Conservation (phyloP, 2,888 invertebrate species). For the Eilema depressum region DNA sequence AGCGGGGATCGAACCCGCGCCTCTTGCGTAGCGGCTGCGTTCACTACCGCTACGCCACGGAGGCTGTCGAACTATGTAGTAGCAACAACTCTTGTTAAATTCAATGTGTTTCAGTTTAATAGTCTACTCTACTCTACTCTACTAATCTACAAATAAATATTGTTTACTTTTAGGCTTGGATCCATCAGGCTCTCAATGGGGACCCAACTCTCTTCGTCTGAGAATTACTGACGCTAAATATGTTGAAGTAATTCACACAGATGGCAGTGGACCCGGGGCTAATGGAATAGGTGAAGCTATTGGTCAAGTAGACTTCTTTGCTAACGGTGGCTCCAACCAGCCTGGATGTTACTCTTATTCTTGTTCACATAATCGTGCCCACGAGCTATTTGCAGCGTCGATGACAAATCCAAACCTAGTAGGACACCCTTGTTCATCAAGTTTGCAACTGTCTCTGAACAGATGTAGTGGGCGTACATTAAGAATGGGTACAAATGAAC, state of each 20-base stretch:
- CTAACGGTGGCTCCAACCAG: constrained; percentile 93
- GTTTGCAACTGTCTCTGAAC: constrained; percentile 56
- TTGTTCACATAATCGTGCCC: constrained; percentile 69
- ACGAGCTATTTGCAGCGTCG: constrained; percentile 65
- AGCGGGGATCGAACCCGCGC: too few species aligned
- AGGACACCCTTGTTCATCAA: constrained; percentile 58
- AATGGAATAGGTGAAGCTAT: constrained; percentile 91
- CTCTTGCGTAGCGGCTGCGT: too few species aligned
- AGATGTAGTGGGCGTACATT: constrained; percentile 57
- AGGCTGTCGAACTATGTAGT: too few species aligned
- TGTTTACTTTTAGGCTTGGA: constrained; percentile 60
- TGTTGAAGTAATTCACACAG: constrained; percentile 76
- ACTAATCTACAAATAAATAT: not conserved
- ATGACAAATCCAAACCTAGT: constrained; percentile 49
- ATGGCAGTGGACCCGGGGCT: constrained; percentile 55
- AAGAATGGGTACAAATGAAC: constrained; percentile 58
- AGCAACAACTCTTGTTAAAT: not conserved
- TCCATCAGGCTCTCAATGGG: constrained; percentile 65
- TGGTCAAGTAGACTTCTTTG: constrained; percentile 95
- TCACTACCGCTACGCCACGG: too few species aligned
- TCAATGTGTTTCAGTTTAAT: not conserved
- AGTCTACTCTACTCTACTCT: too few species aligned
- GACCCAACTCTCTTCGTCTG: constrained; percentile 53
- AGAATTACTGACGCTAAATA: constrained; percentile 61
- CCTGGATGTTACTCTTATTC: constrained; percentile 68